Base-by-base conservation (phyloP, 2,888 invertebrate species). In the Parnassius orleans region DNA sequence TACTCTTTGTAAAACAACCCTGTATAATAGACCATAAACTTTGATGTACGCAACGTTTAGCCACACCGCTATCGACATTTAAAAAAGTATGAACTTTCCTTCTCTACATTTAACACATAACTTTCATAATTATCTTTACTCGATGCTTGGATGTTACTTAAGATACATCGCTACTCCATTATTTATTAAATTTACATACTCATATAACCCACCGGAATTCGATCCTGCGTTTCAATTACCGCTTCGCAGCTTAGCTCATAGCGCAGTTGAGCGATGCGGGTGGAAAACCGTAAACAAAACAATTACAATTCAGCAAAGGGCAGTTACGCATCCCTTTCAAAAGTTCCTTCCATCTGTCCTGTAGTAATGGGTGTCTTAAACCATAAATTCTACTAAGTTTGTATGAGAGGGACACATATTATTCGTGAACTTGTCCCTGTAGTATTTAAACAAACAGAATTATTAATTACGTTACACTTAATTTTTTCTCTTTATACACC, bases 281-380 rank as follows among this genome's bases (percentile, higher is more conserved):
- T 70, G 75, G 72, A 71, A 70, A 72, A 67, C 75, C 74, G 78
- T 84, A 80, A 83, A 86, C 85, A 81, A 81, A 86, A 84, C 80
- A 81, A 81, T 85, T 83, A 84, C 78, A 79, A 73, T 76, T 73
- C 74, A 73, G 78, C 70, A 69, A 76, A 75, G 73, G 75, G 78
- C 79, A 79, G 77, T 79, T 80, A 78, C 79, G 71, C 75, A 77
- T 77, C 76, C 77, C 77, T 77, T 76, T 80, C 77, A 73, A 77
- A 83, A 84, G 76, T 70, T 69, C 62, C 65, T 64, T 61, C 59
- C 63, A 53, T 63, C 48, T 59, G 46, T 63, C 53, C 42, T 60
- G 57, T 61, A 67, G 61, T 63, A 48, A 48, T 48, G 48, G 48
- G 55, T 55, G 61, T 60, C 57, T 67, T 66, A 61, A 61, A 56